A percentile compares a stretch with the other conserved stretches of the same genome.
Conservation (phyloP, 2,113 vertebrate species). For the Malurus cyaneus region DNA sequence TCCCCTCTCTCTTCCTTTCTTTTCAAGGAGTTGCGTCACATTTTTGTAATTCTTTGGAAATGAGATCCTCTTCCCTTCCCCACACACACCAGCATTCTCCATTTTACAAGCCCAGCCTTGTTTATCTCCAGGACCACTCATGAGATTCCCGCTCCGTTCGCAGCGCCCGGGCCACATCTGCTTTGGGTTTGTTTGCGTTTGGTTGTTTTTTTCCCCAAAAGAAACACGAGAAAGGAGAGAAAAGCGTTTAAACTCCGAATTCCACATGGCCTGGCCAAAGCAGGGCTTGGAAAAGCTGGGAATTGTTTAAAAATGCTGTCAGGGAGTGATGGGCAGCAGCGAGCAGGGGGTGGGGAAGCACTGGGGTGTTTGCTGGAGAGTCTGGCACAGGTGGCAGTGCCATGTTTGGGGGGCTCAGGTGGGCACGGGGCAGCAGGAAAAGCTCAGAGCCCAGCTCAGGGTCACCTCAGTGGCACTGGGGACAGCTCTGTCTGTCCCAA, state of each 20-base stretch:
- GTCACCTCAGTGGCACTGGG: rapidly evolving
- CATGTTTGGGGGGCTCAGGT: rapidly evolving
- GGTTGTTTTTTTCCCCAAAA: not conserved
- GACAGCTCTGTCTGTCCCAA: rapidly evolving
- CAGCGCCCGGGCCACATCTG: conserved; percentile 19
- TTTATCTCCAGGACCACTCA: not conserved
- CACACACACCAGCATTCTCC: not conserved
- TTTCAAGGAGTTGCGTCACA: conserved; percentile 33
- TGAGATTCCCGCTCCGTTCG: not conserved
- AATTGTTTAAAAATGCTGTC: not conserved
- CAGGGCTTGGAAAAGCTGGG: not conserved
- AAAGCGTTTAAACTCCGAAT: not conserved
- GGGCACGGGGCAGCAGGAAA: rapidly evolving
- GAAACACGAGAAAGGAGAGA: not conserved
- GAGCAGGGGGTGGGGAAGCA: rapidly evolving
- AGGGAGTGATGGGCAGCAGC: rapidly evolving
- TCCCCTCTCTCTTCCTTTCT: conserved; percentile 12
- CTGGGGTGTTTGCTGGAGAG: not conserved
- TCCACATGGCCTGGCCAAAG: not conserved
- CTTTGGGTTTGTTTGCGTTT: conserved; percentile 24
- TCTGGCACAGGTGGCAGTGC: not conserved
- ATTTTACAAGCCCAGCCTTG: conserved; percentile 2
- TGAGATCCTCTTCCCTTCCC: not conserved
- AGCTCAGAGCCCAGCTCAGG: not conserved
- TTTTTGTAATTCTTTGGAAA: conserved; percentile 49